phyloP scores from a whole-genome alignment of 2,888 invertebrate species.

The Pandemis corylana region DNA sequence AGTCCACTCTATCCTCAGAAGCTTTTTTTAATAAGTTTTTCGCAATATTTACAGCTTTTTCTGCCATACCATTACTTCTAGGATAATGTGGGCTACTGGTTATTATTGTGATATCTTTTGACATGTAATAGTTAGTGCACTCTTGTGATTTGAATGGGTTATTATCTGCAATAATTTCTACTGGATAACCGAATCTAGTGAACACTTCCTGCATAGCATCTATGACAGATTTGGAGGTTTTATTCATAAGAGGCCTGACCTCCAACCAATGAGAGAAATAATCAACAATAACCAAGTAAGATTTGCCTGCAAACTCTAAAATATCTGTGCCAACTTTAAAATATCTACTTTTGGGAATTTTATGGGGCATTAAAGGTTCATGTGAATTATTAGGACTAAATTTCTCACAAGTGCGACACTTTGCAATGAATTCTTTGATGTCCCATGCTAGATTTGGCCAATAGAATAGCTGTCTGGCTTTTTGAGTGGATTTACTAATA shows the following conservation, averaged over 20 bases:
- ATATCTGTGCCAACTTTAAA: slow-evolving; percentile 34
- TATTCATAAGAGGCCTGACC: slow-evolving; percentile 14
- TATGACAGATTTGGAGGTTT: slow-evolving; percentile 23
- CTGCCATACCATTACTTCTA: slow-evolving; percentile 21
- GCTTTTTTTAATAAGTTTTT: slow-evolving; percentile 20
- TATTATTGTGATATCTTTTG: slow-evolving; percentile 18
- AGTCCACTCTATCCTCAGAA: slow-evolving; percentile 7
- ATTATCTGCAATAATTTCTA: slow-evolving; percentile 30
- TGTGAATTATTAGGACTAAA: slow-evolving; percentile 28
- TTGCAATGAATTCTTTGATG: slow-evolving; percentile 20
- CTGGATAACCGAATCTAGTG: slow-evolving; percentile 27
- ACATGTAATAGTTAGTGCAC: slow-evolving; percentile 4
- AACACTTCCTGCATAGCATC: slow-evolving; percentile 33
- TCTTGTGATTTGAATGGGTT: slow-evolving; percentile 8
- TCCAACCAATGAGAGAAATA: slow-evolving; percentile 33
- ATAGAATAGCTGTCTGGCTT: not conserved
- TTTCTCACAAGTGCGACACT: slow-evolving; percentile 41
- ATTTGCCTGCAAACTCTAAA: slow-evolving; percentile 14
- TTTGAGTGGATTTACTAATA: too few relatives aligned
- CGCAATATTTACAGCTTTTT: slow-evolving; percentile 17
- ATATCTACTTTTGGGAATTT: slow-evolving; percentile 36
- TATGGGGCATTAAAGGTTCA: slow-evolving; percentile 33
- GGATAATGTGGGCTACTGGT: slow-evolving; percentile 17
- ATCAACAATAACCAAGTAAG: slow-evolving; percentile 25
- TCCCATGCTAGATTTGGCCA: not conserved